These are phyloP conservation scores for Conger conger DNA, from an alignment of 2,113 vertebrate species.

Conservation along the genomic window DNA sequence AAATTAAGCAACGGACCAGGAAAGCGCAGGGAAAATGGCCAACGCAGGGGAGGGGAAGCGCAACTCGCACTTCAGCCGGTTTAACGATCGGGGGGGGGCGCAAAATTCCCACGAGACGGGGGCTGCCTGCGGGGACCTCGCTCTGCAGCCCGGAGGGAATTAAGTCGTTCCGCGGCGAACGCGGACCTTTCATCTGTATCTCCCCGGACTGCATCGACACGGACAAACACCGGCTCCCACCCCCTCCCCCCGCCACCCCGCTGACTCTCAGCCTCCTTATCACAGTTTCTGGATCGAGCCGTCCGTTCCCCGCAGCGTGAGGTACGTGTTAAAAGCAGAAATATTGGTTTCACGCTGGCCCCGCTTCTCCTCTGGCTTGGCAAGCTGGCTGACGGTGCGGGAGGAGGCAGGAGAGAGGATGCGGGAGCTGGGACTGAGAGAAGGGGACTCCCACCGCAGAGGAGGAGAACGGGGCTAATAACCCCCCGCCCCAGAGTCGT, in stretches of 20 bases:
- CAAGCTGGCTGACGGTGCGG: background rate
- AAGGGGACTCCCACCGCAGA: background rate
- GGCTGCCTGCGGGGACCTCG: background rate
- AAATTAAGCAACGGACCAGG: background rate
- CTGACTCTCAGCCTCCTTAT: background rate
- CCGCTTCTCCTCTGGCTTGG: background rate
- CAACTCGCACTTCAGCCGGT: no score
- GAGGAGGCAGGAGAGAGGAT: background rate
- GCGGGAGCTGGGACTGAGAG: background rate
- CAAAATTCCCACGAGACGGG: background rate
- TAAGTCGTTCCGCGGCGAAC: background rate
- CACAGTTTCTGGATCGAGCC: background rate
- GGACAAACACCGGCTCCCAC: background rate
- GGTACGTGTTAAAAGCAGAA: constrained; percentile 7
- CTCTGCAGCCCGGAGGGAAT: background rate
- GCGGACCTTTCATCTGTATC: background rate
- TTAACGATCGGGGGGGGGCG: background rate
- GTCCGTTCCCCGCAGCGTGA: background rate
- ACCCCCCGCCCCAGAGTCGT: background rate
- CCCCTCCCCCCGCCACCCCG: background rate
- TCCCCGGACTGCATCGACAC: background rate
- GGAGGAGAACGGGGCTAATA: background rate
- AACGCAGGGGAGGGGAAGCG: background rate
- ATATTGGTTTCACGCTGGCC: background rate
- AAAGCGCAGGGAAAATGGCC: background rate